phyloP scores from a whole-genome alignment of 2,888 invertebrate species.

The Campoletis raptor region DNA sequence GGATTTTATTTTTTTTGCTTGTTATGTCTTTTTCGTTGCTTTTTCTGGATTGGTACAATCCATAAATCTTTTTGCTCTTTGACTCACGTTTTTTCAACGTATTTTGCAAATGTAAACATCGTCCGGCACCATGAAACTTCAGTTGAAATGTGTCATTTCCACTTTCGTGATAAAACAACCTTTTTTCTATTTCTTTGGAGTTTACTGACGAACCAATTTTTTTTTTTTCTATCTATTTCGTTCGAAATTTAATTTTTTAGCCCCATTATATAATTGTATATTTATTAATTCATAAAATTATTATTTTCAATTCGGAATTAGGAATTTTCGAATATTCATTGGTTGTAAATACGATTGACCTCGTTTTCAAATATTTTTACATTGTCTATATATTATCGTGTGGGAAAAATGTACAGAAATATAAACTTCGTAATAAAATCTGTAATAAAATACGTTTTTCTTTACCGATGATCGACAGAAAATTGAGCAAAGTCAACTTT shows the following conservation, averaged over 20 bases:
- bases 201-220: not conserved
- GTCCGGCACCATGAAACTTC: not conserved
- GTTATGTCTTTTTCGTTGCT: slow-evolving; percentile 98
- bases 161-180: not conserved
- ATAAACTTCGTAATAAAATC: not conserved
- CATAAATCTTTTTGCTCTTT: slow-evolving; percentile 84
- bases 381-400: not conserved
- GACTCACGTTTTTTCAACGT: not conserved
- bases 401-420: not conserved
- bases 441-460: not conserved
- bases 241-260: not conserved
- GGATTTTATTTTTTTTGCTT: slow-evolving; percentile 97
- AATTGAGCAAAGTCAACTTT: too few species aligned
- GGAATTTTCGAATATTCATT: not conserved
- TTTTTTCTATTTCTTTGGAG: not conserved
- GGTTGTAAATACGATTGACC: not conserved
- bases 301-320: not conserved
- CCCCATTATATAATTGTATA: not conserved
- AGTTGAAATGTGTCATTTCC: not conserved
- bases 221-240: not conserved
- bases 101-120: not conserved
- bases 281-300: not conserved
- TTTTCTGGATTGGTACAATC: slow-evolving; percentile 99
- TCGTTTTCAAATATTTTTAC: not conserved
- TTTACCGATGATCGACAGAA: not conserved